A percentile compares a stretch with the other conserved stretches of the same genome.
These are phyloP conservation scores for Hydrophis major DNA, from an alignment of 2,797 vertebrate genomes.

Conservation along the genomic window DNA sequence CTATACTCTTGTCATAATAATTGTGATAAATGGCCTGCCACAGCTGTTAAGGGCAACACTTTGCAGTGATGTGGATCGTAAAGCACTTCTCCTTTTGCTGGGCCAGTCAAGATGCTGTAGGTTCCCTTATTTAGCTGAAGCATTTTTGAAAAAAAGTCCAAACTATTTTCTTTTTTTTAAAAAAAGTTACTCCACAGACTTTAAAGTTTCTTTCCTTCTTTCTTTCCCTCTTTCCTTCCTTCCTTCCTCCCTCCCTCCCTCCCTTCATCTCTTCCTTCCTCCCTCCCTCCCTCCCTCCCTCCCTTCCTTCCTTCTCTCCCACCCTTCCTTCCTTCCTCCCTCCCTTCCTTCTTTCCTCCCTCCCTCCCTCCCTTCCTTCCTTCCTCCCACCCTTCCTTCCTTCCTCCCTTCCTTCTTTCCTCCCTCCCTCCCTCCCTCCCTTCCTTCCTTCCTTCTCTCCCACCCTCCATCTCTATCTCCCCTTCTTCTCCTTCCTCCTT, in stretches of 20 bases:
- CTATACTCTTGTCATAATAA: background rate
- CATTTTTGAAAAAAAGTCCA: background rate
- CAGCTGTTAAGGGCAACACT: background rate
- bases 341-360: no score
- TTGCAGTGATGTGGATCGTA: background rate
- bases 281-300: no score
- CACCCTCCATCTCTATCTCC: no score
- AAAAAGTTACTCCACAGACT: background rate
- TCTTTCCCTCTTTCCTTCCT: background rate
- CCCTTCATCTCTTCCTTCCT: no score
- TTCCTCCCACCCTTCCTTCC: background rate
- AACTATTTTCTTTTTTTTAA: background rate
- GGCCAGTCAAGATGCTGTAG: background rate
- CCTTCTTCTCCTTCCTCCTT: no score
- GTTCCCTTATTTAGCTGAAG: background rate
- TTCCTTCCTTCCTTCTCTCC: no score
- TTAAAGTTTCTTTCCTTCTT: background rate
- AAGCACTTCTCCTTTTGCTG: background rate
- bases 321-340: no score
- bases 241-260: no score
- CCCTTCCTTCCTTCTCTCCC: no score
- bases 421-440: no score
- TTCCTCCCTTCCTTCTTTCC: no score
- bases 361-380: no score
- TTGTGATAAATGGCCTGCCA: background rate